phyloP scores from a whole-genome alignment of 1,140 invertebrate species.

The Drosophila takahashii region DNA sequence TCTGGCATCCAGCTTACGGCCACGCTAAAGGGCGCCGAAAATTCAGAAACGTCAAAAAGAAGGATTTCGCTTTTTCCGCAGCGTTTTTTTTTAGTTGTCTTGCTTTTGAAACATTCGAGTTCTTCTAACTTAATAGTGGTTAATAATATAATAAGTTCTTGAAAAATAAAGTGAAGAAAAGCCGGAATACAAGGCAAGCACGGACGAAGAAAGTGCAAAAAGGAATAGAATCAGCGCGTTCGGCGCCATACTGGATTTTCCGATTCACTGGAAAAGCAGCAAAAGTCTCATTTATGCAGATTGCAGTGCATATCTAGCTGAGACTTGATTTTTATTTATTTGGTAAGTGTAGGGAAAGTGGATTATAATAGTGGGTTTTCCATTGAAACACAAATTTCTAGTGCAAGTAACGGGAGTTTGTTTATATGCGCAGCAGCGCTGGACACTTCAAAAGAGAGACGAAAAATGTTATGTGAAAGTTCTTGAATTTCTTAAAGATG shows the following conservation, averaged over 20 bases:
- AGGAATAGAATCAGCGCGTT: neutral
- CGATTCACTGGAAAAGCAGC: neutral
- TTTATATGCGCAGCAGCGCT: neutral
- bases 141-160: neutral
- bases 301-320: slow-evolving; percentile 11
- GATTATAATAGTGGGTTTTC: too few relatives aligned
- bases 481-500: neutral
- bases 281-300: slow-evolving; percentile 3
- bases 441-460: neutral
- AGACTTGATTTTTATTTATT: neutral
- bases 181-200: neutral
- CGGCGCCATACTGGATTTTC: neutral
- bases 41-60: slow-evolving; percentile 1
- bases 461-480: neutral
- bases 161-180: neutral
- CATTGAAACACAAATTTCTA: neutral
- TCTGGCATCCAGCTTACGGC: neutral
- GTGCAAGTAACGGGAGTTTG: neutral
- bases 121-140: neutral
- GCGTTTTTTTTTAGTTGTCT: neutral
- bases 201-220: neutral
- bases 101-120: neutral
- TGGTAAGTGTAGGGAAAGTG: neutral
- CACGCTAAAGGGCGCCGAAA: neutral
- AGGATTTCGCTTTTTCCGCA: neutral